Evolutionary conservation across 2,888 invertebrate species (phyloP), one percentile per base, ranked within the genome.

Genomic region (Tetragonula carbonaria): DNA sequence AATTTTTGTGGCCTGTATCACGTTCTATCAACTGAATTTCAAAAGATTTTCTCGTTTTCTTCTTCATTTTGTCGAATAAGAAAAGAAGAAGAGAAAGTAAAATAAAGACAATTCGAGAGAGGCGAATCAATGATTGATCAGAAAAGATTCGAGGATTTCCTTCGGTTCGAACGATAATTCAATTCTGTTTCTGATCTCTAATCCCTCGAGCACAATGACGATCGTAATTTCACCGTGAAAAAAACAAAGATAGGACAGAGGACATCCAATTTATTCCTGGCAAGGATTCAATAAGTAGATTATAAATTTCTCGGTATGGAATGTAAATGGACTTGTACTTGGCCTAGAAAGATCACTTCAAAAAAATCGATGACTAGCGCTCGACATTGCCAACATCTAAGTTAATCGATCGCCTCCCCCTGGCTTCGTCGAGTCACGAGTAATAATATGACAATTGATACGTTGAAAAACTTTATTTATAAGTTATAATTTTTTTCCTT

Each of bases 241-340:
- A 66, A 70, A 66, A 70, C 68, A 66, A 79, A 84, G 70, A 76
- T 83, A 82, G 70, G 62, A 62, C 74, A 21, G 18, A 78, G 78
- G 74, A 70, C 67, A 33, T 59, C 53, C 45, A 73, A 76, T 83
- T 78, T 67, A 65, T 74, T 13, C 50, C 63, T 85, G 85, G 85
- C 80, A 74, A 53, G 18, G 18, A 23, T 80, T 77, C 85, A 80
- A 80, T 16, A 57, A 74, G 74, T 65, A 65, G 72, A 33, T 70
- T 63, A 68, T 72, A 65, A 77, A 77, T 77, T 80, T 67, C 71
- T 45, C 63, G n/a, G 71, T 63, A 71, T 23, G 84, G 74, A 77
- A 84, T 80, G 71, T 55, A 76, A 77, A 80, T 67, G 50, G 71
- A 50, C 55, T 23, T 71, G 74, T 74, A 53, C 80, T 85, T 85